Percentiles rank a stretch among this genome's conserved stretches.
Evolutionary conservation across 2,797 vertebrate genomes (phyloP).

Genomic region (Sebastes miniatus): DNA sequence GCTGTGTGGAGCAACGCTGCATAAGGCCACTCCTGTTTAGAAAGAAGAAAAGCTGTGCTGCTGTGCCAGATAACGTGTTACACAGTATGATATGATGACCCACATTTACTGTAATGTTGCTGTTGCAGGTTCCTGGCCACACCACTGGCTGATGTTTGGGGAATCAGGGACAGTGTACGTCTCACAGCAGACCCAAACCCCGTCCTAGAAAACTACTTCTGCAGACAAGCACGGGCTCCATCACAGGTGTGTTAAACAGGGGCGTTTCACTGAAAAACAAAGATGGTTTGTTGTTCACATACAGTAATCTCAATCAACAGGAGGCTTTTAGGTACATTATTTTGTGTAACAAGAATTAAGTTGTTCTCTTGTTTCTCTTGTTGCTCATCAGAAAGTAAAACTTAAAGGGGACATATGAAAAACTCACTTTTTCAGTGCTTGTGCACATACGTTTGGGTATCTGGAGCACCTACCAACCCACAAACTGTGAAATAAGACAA

Average conservation of each 20-base stretch:
- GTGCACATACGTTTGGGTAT: no score
- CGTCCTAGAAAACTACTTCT: slow-evolving; percentile 73
- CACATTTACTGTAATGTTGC: not conserved
- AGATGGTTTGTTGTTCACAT: not conserved
- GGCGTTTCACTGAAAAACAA: not conserved
- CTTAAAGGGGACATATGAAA: no score
- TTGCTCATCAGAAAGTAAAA: not conserved
- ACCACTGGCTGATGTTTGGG: slow-evolving; percentile 69
- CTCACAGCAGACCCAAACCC: slow-evolving; percentile 59
- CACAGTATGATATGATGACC: not conserved
- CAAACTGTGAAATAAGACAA: no score
- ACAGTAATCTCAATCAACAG: not conserved
- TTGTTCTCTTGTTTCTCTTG: not conserved
- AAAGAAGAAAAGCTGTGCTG: not conserved
- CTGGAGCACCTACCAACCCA: no score
- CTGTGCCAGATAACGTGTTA: not conserved
- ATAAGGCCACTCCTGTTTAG: not conserved
- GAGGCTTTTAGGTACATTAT: accelerated
- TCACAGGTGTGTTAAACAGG: slow-evolving; percentile 57
- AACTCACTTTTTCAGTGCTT: no score
- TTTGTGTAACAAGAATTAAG: not conserved
- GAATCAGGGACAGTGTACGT: slow-evolving; percentile 66
- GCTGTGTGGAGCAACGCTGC: not conserved
- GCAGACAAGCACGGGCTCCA: slow-evolving; percentile 51
- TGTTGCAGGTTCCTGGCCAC: slow-evolving; percentile 66